Base-by-base conservation (phyloP, 1,140 invertebrate genomes). In the Drosophila littoralis region DNA sequence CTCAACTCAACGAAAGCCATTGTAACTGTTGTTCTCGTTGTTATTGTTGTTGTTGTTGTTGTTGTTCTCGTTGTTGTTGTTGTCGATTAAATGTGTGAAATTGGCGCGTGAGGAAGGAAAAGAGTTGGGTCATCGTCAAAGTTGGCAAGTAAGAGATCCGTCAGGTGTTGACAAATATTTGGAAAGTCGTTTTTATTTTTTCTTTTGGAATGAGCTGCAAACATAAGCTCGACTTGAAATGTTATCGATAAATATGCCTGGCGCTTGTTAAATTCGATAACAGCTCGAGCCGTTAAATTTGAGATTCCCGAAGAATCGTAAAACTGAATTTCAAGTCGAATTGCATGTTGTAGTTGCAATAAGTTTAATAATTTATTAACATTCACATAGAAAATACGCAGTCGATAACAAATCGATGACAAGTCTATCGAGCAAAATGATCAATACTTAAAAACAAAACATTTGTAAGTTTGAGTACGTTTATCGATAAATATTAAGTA, bases 71-170 rank as follows among this genome's bases (percentile, higher is more conserved):
- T 73, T 70, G 38, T 71, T 67, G 51, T 70, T 54, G 32, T 54
- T 58, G 10, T 38, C 33, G 38, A 51, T 22, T 8, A 42, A 65
- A 48, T 54, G 69, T 73, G 77, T 63, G 67, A 79, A 79, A 73
- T 65, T 64, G 58, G 59, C 69, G 70, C 64, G 75, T 77, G 69
- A 77, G 75, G 45, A 75, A 77, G 51, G 40, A 12, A 17, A 42
- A 51, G 5, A 38, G 60, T 51, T 48, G 42, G 42, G 9, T 59
- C 17, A n/a, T 7, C 7, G 28, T 42, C 63, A 22, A n/a, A 40
- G 67, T 73, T 68, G 78, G 68, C 77, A 77, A 81, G 78, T 64
- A 58, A 48, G 36, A 36, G 33, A 15, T 32, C 5, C n/a, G n/a
- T 46, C 12, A 59, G 28, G 45, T 50, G 43, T 36, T 12, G 12